Percentiles rank a stretch among this genome's conserved stretches.
Conservation (phyloP, 2,113 vertebrate genomes). For the Centropus bengalensis region DNA sequence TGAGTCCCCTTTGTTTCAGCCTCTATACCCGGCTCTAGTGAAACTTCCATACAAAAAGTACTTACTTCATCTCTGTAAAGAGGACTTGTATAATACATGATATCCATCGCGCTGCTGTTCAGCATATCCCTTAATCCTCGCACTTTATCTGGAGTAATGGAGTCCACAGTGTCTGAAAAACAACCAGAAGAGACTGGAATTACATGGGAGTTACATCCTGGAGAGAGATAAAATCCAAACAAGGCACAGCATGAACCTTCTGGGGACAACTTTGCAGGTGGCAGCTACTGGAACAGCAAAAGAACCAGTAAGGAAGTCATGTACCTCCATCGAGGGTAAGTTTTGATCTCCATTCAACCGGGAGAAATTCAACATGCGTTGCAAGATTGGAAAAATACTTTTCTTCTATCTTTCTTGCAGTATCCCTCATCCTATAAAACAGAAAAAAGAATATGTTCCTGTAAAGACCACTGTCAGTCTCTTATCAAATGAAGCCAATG, state of each 20-base stretch:
- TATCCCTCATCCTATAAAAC: constrained; percentile 89
- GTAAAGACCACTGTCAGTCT: not conserved
- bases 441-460: not conserved
- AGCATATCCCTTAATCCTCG: constrained; percentile 93
- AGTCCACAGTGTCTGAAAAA: constrained; percentile 91
- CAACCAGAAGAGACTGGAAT: not conserved
- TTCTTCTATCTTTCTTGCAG: constrained; percentile 95
- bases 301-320: rapidly evolving
- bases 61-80: constrained; percentile 94
- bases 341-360: constrained; percentile 97
- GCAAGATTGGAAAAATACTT: constrained; percentile 91
- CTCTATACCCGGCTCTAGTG: not conserved
- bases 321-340: constrained; percentile 95
- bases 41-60: not conserved
- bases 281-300: not conserved
- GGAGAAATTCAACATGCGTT: constrained; percentile 94
- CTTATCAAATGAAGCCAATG: not conserved
- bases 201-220: not conserved
- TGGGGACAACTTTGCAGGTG: not conserved
- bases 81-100: constrained; percentile 99
- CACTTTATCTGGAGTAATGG: constrained; percentile 98
- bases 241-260: not conserved
- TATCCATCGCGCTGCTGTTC: constrained; percentile 99
- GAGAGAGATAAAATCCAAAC: not conserved
- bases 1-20: not conserved